Conservation (phyloP, 2,797 vertebrate species). For the Pipistrellus kuhlii region DNA sequence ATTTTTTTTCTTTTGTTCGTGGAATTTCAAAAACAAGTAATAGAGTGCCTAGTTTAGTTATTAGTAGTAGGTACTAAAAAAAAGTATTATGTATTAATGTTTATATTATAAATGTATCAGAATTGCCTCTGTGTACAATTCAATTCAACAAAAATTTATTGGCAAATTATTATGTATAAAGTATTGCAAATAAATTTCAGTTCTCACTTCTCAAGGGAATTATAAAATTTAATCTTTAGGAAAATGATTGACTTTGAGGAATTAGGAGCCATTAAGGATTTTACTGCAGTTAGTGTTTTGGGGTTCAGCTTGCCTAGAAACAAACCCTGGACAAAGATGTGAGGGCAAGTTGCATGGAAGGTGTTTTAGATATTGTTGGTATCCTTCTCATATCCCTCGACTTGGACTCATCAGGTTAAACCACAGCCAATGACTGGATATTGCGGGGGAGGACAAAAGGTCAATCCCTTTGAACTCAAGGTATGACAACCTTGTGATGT, state of each 20-base stretch:
- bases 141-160: background rate
- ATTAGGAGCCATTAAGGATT: background rate
- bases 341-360: background rate
- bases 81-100: conserved; percentile 4
- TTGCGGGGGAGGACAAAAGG: background rate
- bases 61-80: background rate
- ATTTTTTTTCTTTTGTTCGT: conserved; percentile 27
- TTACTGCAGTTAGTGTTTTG: background rate
- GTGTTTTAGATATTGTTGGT: background rate
- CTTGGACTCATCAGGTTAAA: background rate
- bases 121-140: conserved; percentile 18
- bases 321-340: background rate
- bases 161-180: background rate
- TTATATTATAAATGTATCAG: background rate
- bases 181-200: background rate
- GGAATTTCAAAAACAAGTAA: conserved; percentile 55
- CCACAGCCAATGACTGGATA: background rate
- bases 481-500: background rate
- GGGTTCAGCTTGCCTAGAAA: background rate
- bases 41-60: background rate
- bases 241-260: background rate
- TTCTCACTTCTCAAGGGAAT: background rate
- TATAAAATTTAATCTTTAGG: background rate
- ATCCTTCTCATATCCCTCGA: background rate
- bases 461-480: background rate